phyloP scores from a whole-genome alignment of 2,113 vertebrate species.

The Brienomyrus brachyistius region DNA sequence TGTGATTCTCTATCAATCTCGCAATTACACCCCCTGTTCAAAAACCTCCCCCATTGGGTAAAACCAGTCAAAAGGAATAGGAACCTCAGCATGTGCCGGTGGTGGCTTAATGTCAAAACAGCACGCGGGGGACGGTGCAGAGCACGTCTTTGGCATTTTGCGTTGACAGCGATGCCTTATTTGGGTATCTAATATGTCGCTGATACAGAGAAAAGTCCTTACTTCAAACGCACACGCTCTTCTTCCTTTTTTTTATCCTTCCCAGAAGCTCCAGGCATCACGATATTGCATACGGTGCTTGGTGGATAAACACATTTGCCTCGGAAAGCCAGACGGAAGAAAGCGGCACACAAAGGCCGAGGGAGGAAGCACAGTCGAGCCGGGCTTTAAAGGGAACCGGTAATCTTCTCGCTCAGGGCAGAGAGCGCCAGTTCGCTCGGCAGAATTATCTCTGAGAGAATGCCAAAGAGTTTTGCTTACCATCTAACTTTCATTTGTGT shows the following conservation, averaged over 20 bases:
- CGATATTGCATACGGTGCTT: conserved; percentile 2
- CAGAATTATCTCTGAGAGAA: background rate
- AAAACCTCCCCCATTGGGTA: background rate
- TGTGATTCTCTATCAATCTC: background rate
- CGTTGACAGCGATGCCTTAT: background rate
- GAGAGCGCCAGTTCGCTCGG: background rate
- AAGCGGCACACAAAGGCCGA: background rate
- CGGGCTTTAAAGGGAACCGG: background rate
- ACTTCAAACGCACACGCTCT: background rate
- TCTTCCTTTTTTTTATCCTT: background rate
- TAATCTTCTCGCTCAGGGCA: background rate
- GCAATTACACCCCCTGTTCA: background rate
- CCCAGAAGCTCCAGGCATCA: background rate
- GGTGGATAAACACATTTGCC: background rate
- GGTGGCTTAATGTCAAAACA: background rate
- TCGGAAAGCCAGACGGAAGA: background rate
- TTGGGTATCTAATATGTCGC: background rate
- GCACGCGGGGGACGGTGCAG: background rate
- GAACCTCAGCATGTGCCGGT: background rate
- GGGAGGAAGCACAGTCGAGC: background rate
- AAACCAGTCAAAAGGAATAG: background rate
- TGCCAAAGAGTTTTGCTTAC: background rate
- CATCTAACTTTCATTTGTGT: background rate
- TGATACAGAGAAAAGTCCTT: background rate
- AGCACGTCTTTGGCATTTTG: background rate